These are phyloP conservation scores for Misgurnus anguillicaudatus DNA, from an alignment of 2,113 vertebrate genomes.

Conservation along the genomic window DNA sequence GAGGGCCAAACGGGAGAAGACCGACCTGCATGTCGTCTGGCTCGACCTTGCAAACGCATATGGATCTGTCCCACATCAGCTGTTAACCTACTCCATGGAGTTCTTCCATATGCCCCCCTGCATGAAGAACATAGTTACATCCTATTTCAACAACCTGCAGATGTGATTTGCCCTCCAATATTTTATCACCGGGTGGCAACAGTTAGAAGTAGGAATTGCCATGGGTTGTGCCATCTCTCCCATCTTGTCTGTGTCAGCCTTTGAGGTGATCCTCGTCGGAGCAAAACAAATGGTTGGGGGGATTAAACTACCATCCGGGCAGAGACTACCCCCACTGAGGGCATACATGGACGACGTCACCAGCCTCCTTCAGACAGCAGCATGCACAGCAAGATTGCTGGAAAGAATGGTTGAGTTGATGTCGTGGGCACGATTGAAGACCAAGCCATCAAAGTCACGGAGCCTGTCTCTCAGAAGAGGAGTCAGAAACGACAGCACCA, in stretches of 20 bases:
- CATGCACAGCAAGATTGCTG: conserved; percentile 52
- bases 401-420: conserved; percentile 6
- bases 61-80: conserved; percentile 38
- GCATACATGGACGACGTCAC: conserved; percentile 42
- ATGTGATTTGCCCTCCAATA: conserved; percentile 11
- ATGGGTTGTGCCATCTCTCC: conserved; percentile 22
- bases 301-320: conserved; percentile 9
- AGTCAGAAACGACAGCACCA: conserved; percentile 18
- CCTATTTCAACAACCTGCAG: conserved; percentile 12
- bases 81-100: conserved; percentile 6
- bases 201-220: background rate
- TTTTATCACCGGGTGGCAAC: conserved; percentile 19
- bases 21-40: conserved; percentile 28
- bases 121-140: background rate
- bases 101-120: conserved; percentile 7
- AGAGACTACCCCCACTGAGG: conserved; percentile 28
- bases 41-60: conserved; percentile 26
- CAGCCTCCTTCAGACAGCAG: conserved; percentile 12
- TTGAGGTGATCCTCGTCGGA: conserved; percentile 24
- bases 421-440: conserved; percentile 14
- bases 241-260: conserved; percentile 38
- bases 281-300: conserved; percentile 34
- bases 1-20: conserved; percentile 6
- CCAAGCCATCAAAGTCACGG: background rate
- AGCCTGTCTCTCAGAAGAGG: conserved; percentile 7